Conservation (phyloP, 1,140 invertebrate genomes). For the Trachelipus rathkii region DNA sequence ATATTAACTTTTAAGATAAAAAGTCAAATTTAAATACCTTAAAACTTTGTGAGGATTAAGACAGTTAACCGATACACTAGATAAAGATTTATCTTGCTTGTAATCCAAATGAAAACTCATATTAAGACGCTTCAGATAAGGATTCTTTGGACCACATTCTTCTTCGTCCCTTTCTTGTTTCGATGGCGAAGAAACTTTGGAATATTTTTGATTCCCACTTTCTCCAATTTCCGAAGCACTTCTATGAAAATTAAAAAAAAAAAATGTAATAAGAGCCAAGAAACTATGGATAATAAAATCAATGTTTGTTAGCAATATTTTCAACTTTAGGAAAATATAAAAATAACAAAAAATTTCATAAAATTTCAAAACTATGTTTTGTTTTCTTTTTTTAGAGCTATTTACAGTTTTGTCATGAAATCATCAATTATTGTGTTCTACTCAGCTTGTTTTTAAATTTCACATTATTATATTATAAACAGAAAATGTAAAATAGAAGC, state of each 20-base stretch:
- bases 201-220: not conserved
- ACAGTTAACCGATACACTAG: slow-evolving; percentile 50
- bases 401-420: too few species aligned
- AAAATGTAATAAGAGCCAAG: too few species aligned
- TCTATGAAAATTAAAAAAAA: not conserved
- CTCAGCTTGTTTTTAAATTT: too few species aligned
- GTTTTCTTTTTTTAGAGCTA: too few species aligned
- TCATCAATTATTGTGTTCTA: too few species aligned
- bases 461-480: too few species aligned
- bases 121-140: slow-evolving; percentile 54
- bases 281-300: too few species aligned
- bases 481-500: too few species aligned
- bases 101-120: slow-evolving; percentile 68
- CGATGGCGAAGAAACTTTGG: not conserved
- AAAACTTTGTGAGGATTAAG: slow-evolving; percentile 48
- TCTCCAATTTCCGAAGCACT: not conserved
- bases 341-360: too few species aligned
- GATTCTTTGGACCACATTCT: slow-evolving; percentile 20
- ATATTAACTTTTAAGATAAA: not conserved
- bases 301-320: too few species aligned
- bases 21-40: slow-evolving; percentile 36
- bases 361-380: too few species aligned
- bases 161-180: slow-evolving; percentile 6
- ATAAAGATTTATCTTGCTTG: slow-evolving; percentile 68
- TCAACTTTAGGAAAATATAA: too few species aligned